Evolutionary conservation across 2,797 vertebrate species (phyloP).

Genomic region (Emys orbicularis): DNA sequence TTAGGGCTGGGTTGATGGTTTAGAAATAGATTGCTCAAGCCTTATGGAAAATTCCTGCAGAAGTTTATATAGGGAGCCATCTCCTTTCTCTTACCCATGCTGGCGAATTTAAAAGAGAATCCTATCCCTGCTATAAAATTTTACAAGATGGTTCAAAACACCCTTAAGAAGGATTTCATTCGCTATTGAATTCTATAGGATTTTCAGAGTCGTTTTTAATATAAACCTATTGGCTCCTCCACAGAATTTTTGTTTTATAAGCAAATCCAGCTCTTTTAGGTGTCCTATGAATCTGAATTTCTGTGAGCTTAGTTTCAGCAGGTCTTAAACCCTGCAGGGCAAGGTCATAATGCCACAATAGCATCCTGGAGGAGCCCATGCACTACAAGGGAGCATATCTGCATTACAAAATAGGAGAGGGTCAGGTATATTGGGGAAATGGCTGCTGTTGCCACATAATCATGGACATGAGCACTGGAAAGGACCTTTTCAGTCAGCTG

Average conservation of each 20-base stretch:
- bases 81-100: neutral
- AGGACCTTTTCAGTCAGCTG: neutral
- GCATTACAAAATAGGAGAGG: neutral
- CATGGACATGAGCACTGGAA: neutral
- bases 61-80: neutral
- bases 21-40: neutral
- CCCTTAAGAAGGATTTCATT: neutral
- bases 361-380: neutral
- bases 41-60: neutral
- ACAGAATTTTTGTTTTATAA: neutral
- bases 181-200: neutral
- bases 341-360: neutral
- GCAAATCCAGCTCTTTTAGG: neutral
- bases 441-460: neutral
- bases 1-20: neutral
- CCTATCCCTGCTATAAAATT: neutral
- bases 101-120: neutral
- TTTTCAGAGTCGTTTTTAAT: neutral
- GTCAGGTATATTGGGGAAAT: neutral
- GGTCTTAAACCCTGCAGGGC: neutral
- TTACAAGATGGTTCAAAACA: neutral
- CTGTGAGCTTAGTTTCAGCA: neutral
- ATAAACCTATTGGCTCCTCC: neutral
- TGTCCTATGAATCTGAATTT: neutral
- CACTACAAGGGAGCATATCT: neutral